Conservation (phyloP, 2,888 invertebrate species). For the Strigamia maritima region DNA sequence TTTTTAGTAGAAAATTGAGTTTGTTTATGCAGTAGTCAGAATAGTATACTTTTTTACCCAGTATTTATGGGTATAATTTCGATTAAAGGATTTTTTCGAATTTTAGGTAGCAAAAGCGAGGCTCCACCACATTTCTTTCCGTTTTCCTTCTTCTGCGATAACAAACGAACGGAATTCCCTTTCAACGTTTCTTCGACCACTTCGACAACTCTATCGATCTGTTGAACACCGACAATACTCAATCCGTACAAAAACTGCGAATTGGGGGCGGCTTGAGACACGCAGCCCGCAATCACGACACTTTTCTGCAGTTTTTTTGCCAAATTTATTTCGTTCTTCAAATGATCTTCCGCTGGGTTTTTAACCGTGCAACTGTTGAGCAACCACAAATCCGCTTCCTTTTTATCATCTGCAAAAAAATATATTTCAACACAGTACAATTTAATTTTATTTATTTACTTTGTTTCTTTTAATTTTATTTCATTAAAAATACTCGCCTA, state of each 20-base stretch:
- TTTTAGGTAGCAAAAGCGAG: slow-evolving; percentile 82
- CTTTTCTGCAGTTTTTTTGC: slow-evolving; percentile 72
- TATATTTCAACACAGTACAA: neutral
- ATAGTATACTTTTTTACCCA: slow-evolving; percentile 58
- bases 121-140: slow-evolving; percentile 81
- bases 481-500: no score
- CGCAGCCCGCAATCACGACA: slow-evolving; percentile 95
- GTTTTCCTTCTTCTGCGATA: slow-evolving; percentile 75
- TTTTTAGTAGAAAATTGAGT: no score
- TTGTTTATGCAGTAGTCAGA: no score
- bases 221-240: slow-evolving; percentile 96
- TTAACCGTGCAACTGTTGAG: slow-evolving; percentile 98
- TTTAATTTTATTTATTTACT: no score
- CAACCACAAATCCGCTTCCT: slow-evolving; percentile 85
- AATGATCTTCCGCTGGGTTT: slow-evolving; percentile 93
- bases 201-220: slow-evolving; percentile 95
- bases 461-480: no score
- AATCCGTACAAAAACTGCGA: slow-evolving; percentile 64
- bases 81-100: slow-evolving; percentile 89
- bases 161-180: slow-evolving; percentile 68
- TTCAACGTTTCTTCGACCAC: slow-evolving; percentile 97
- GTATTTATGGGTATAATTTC: slow-evolving; percentile 97
- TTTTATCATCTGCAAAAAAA: slow-evolving; percentile 62
- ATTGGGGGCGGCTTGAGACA: slow-evolving; percentile 75
- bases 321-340: slow-evolving; percentile 74